phyloP scores from a whole-genome alignment of 2,797 vertebrate genomes.

The Oophaga sylvatica region DNA sequence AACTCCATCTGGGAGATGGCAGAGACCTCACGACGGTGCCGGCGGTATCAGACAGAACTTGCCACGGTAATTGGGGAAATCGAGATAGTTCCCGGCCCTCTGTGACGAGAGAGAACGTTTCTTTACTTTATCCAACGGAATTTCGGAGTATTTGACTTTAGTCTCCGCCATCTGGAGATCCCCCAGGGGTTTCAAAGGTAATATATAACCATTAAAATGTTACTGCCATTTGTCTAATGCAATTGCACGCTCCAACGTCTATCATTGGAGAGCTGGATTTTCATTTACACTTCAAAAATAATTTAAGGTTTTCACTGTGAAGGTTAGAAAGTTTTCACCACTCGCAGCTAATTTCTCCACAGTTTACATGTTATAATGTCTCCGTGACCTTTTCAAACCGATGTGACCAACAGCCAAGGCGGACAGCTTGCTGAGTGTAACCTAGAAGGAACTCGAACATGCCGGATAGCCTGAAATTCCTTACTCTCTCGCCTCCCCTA shows the following conservation, averaged over 20 bases:
- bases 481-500: not conserved
- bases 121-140: constrained; percentile 47
- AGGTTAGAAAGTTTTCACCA: constrained; percentile 78
- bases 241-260: constrained; percentile 72
- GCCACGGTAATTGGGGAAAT: no score
- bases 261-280: constrained; percentile 74
- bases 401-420: constrained; percentile 71
- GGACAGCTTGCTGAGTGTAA: constrained; percentile 72
- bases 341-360: constrained; percentile 75
- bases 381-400: constrained; percentile 76
- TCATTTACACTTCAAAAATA: constrained; percentile 81
- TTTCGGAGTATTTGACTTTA: constrained; percentile 60
- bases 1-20: not conserved
- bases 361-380: constrained; percentile 77
- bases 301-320: constrained; percentile 76
- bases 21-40: not conserved
- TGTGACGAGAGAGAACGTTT: constrained; percentile 1
- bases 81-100: not conserved
- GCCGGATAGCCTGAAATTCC: constrained; percentile 51
- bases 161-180: constrained; percentile 67
- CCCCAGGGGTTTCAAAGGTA: constrained; percentile 66
- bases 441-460: constrained; percentile 62
- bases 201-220: constrained; percentile 78
- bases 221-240: constrained; percentile 76
- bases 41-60: not conserved